These are phyloP conservation scores for Neolamprologus caudopunctatus DNA, from an alignment of 2,113 vertebrate species.

Conservation along the genomic window DNA sequence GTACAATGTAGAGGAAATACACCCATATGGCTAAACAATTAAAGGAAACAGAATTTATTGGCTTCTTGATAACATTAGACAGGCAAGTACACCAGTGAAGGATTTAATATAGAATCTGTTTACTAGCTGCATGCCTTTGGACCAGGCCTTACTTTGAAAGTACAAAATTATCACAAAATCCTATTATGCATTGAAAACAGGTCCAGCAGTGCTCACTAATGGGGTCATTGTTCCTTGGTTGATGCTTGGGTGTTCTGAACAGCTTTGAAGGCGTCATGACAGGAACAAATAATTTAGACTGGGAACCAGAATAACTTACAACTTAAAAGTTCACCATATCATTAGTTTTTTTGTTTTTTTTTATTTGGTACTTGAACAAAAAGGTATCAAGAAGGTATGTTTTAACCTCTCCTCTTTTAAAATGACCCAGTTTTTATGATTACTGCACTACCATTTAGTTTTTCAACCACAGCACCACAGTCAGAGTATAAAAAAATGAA, in stretches of 20 bases:
- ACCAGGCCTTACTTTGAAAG: constrained; percentile 13
- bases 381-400: neutral
- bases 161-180: constrained; percentile 7
- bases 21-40: constrained; percentile 38
- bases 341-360: neutral
- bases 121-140: neutral
- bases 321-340: neutral
- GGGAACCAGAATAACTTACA: neutral
- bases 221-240: constrained; percentile 22
- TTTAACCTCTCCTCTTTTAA: neutral
- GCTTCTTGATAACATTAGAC: constrained; percentile 25
- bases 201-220: neutral
- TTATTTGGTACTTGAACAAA: neutral
- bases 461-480: neutral
- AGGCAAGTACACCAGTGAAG: neutral
- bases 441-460: neutral
- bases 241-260: neutral
- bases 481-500: neutral
- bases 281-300: neutral
- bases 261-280: neutral
- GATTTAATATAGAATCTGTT: neutral
- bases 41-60: constrained; percentile 37
- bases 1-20: constrained; percentile 55
- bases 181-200: constrained; percentile 33
- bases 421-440: neutral